phyloP scores from a whole-genome alignment of 2,888 invertebrate species.

The Drosophila anomelani region DNA sequence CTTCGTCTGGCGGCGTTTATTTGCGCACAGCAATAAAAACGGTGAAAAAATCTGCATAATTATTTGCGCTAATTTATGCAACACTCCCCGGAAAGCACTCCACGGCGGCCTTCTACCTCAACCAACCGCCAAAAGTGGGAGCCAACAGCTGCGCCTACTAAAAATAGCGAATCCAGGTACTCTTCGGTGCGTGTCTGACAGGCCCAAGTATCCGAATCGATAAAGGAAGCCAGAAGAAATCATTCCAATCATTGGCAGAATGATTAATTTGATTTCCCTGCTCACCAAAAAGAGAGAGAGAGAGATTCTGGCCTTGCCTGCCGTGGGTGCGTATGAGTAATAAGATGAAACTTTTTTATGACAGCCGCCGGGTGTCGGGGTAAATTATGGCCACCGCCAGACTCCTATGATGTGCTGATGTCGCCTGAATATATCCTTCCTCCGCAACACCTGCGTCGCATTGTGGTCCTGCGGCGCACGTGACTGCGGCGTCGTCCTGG shows the following conservation, averaged over 20 bases:
- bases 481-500: slow-evolving; percentile 44
- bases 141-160: slow-evolving; percentile 43
- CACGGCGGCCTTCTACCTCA: neutral
- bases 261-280: slow-evolving; percentile 65
- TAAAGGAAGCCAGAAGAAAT: slow-evolving; percentile 35
- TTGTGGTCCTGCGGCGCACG: slow-evolving; percentile 44
- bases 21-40: slow-evolving; percentile 42
- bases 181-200: slow-evolving; percentile 23
- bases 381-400: slow-evolving; percentile 53
- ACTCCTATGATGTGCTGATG: slow-evolving; percentile 24
- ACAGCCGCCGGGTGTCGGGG: slow-evolving; percentile 43
- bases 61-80: slow-evolving; percentile 56
- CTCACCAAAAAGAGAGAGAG: slow-evolving; percentile 7
- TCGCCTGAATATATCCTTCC: slow-evolving; percentile 10
- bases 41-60: slow-evolving; percentile 41
- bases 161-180: slow-evolving; percentile 41
- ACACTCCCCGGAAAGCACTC: slow-evolving; percentile 9
- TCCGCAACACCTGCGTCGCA: slow-evolving; percentile 39
- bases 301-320: neutral
- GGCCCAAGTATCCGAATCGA: slow-evolving; percentile 44
- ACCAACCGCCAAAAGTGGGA: slow-evolving; percentile 11
- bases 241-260: slow-evolving; percentile 55
- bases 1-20: slow-evolving; percentile 29
- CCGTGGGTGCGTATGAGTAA: slow-evolving; percentile 53
- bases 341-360: slow-evolving; percentile 63